Percentiles rank a stretch among this genome's conserved stretches.
Conservation (phyloP, 2,888 invertebrate genomes). For the Rhingia campestris region DNA sequence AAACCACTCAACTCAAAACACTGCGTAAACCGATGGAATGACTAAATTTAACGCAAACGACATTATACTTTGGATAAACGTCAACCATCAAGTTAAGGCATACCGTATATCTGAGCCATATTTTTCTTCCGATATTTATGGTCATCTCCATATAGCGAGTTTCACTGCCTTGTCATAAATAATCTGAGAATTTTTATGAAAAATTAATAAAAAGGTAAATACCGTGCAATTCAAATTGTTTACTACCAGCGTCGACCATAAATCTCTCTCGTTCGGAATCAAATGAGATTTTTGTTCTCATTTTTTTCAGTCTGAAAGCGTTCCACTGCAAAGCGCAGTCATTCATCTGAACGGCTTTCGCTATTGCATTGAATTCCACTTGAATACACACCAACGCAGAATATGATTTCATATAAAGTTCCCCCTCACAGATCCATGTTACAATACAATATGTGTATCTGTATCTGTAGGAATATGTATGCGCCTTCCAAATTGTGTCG, state of each 20-base stretch:
- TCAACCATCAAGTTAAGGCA: constrained; percentile 18
- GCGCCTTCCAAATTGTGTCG: constrained; percentile 64
- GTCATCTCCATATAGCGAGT: constrained; percentile 44
- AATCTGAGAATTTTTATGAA: constrained; percentile 51
- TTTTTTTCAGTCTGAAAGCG: constrained; percentile 2
- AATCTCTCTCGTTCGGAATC: constrained; percentile 42
- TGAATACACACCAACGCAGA: constrained; percentile 25
- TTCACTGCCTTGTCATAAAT: constrained; percentile 40
- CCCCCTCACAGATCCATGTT: no score
- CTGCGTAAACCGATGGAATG: no score
- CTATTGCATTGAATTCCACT: constrained; percentile 52
- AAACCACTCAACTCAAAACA: no score
- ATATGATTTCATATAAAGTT: no score
- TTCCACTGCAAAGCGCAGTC: constrained; percentile 3
- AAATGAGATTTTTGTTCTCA: constrained; percentile 21
- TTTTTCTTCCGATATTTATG: constrained; percentile 35
- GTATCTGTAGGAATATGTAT: constrained; percentile 27
- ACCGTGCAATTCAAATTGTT: constrained; percentile 52
- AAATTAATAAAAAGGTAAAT: constrained; percentile 60
- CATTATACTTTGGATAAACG: constrained; percentile 3
- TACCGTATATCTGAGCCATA: constrained; percentile 9
- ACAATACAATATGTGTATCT: background rate
- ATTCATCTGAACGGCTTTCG: constrained; percentile 40
- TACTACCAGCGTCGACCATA: constrained; percentile 45
- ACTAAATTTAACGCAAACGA: background rate